Conservation (phyloP, 2,888 invertebrate species). For the Limnephilus marmoratus region DNA sequence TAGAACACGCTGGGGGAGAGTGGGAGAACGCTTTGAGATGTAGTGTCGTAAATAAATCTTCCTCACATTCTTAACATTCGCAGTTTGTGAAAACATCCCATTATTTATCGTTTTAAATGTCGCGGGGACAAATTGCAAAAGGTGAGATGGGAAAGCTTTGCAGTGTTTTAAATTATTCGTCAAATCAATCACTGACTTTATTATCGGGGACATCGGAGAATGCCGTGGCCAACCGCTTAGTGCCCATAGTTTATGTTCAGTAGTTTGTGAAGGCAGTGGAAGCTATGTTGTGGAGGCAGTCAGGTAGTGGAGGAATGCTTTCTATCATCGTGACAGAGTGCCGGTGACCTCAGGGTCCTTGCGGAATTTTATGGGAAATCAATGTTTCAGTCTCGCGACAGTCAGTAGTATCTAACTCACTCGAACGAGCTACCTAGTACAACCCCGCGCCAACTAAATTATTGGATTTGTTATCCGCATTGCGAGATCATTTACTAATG, state of each 20-base stretch:
- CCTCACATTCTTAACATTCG: too few species aligned
- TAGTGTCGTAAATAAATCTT: too few species aligned
- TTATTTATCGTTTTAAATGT: not conserved
- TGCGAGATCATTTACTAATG: too few species aligned
- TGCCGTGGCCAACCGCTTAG: not conserved
- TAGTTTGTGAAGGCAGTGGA: not conserved
- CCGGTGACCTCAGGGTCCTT: not conserved
- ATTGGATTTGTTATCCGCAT: too few species aligned
- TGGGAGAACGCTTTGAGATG: too few species aligned
- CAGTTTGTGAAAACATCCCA: not conserved
- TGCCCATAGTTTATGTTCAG: conserved; percentile 9
- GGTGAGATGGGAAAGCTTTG: not conserved
- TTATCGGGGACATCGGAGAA: conserved; percentile 16
- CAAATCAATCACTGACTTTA: conserved; percentile 39
- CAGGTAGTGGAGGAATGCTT: not conserved
- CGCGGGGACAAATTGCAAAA: not conserved
- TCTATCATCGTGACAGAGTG: conserved; percentile 8
- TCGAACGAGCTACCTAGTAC: not conserved
- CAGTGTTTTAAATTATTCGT: not conserved
- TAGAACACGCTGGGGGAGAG: too few species aligned
- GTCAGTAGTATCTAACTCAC: not conserved
- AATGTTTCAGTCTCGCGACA: not conserved
- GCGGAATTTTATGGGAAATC: not conserved
- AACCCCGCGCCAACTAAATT: not conserved
- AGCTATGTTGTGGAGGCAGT: not conserved